Percentiles rank a stretch among this genome's conserved stretches.
Conservation (phyloP, 2,888 invertebrate genomes). For the Catocala fraxini region DNA sequence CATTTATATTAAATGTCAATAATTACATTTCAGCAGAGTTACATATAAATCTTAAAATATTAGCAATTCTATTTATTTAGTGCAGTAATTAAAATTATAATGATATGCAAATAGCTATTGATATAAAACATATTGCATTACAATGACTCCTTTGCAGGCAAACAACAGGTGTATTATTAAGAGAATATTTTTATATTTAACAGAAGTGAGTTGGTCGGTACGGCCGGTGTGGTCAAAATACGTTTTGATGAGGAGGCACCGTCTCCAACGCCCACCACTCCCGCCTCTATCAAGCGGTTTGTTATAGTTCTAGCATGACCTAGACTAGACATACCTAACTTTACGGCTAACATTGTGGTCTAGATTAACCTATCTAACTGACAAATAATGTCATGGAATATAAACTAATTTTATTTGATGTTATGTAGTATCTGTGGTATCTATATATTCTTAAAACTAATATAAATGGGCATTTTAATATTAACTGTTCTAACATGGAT, state of each 20-base stretch:
- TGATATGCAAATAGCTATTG: conserved; percentile 11
- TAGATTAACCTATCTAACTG: conserved; percentile 37
- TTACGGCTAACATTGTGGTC: conserved; percentile 67
- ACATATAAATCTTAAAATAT: too few relatives aligned
- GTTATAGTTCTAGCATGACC: conserved; percentile 78
- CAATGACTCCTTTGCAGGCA: conserved; percentile 9
- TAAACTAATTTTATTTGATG: conserved; percentile 30
- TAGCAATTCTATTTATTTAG: conserved; percentile 5
- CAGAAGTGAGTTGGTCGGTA: conserved; percentile 89
- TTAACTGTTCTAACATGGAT: conserved; percentile 40
- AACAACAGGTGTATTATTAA: conserved; percentile 7
- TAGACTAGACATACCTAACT: conserved; percentile 75
- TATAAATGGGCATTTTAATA: conserved; percentile 29
- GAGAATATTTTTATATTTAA: conserved; percentile 69
- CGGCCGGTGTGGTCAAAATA: conserved; percentile 88
- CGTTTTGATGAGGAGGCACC: conserved; percentile 84
- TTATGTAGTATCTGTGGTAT: conserved; percentile 28
- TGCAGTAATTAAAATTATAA: conserved; percentile 6
- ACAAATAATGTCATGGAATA: conserved; percentile 23
- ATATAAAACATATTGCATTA: conserved; percentile 7
- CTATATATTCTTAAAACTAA: conserved; percentile 31
- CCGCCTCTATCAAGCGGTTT: conserved; percentile 86
- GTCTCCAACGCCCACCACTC: conserved; percentile 84
- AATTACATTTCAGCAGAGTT: too few relatives aligned
- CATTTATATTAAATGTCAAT: too few relatives aligned